Evolutionary conservation across 1,140 invertebrate genomes (phyloP), one percentile per base, ranked within the genome.

Genomic region (Musca domestica): DNA sequence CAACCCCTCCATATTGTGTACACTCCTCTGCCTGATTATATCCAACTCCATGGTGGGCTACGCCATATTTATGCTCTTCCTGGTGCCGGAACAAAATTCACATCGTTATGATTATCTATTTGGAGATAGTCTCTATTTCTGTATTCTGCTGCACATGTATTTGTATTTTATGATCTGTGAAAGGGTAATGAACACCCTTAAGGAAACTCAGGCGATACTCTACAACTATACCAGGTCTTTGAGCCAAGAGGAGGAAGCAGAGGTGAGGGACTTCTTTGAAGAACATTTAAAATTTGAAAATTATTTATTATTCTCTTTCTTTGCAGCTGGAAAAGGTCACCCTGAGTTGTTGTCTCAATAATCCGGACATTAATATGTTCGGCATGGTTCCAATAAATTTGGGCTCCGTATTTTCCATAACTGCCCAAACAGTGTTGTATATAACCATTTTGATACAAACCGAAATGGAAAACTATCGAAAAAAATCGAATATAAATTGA

Each of bases 31-130:
- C 34, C n/a, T 19, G 4, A 61, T 61, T 17, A 30, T 61, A 0
- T 25, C 56, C 27, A 61, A 61, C 14, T 61, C 56, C 6, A 61
- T 61, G 17, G 27, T 61, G 56, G 56, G 56, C 20, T 61, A 61
- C 41, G n/a, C 41, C 0, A 3, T 41, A 14, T 12, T 41, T 7
- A 20, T 61, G 34, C 4, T 41, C 4, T 9, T 41, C 10, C 34
- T 41, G 34, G 34, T 41, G 10, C 34, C 34, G 4, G 34, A 10
- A 7, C 34, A 12, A 41, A 41, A 5, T 9, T 41, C 34, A 10
- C 34, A 12, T 2, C 6, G n/a, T 12, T 61, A 61, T 61, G 27
- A 27, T n/a, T 61, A 41, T 61, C 6, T 61, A 20, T 15, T 61
- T 9, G 56, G 56, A 0, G 56, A 20, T 10, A 7, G 27, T 34